Percentiles rank a stretch among this genome's conserved stretches.
Conservation (phyloP, 1,140 invertebrate genomes). For the Augochlora pura region DNA sequence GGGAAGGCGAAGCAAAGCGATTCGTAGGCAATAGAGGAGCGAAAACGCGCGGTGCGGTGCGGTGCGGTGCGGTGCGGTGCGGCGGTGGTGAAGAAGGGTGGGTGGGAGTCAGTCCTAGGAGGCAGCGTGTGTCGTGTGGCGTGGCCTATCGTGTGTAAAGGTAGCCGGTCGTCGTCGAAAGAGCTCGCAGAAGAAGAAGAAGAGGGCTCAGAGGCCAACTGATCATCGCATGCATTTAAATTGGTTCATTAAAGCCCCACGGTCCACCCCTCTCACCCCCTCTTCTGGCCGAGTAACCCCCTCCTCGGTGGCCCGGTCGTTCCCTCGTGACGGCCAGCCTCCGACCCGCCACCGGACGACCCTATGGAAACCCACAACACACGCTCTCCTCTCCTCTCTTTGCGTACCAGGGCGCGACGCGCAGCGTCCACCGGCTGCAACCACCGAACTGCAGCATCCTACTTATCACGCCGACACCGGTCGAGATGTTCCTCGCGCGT, state of each 20-base stretch:
- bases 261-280: slow-evolving; percentile 57
- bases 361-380: slow-evolving; percentile 61
- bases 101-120: slow-evolving; percentile 56
- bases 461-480: slow-evolving; percentile 59
- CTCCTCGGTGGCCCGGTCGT: slow-evolving; percentile 49
- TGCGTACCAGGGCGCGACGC: slow-evolving; percentile 35
- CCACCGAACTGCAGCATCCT: slow-evolving; percentile 56
- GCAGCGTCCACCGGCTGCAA: slow-evolving; percentile 35
- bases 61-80: no score
- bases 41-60: not conserved
- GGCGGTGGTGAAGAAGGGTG: slow-evolving; percentile 20
- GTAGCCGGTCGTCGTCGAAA: slow-evolving; percentile 72
- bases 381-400: slow-evolving; percentile 43
- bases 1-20: not conserved
- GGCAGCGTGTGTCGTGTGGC: slow-evolving; percentile 66
- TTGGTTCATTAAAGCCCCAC: slow-evolving; percentile 80
- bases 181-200: slow-evolving; percentile 74
- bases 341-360: slow-evolving; percentile 70
- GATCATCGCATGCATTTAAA: slow-evolving; percentile 82
- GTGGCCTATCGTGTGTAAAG: slow-evolving; percentile 67
- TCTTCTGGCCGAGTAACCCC: slow-evolving; percentile 53
- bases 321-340: slow-evolving; percentile 59
- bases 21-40: slow-evolving; percentile 12
- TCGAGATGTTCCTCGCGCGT: slow-evolving; percentile 29
- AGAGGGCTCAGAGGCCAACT: slow-evolving; percentile 79